phyloP scores from a whole-genome alignment of 2,113 vertebrate species.

The Ctenodactylus gundi region DNA sequence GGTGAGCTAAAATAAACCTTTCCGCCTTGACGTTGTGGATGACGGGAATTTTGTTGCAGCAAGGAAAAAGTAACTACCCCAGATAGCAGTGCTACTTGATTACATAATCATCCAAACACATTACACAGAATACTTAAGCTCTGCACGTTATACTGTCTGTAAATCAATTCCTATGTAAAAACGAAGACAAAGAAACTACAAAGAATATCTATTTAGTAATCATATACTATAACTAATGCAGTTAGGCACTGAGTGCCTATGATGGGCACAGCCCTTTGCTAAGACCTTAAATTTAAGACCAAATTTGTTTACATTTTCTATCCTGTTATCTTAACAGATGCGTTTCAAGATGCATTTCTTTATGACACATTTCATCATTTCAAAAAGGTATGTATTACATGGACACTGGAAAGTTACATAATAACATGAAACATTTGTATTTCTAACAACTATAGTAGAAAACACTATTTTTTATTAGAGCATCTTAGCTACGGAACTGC shows the following conservation, averaged over 20 bases:
- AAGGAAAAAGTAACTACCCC: too few relatives aligned
- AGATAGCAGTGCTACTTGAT: background rate
- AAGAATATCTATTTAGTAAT: background rate
- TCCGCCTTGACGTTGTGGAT: too few relatives aligned
- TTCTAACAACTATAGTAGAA: background rate
- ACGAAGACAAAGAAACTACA: background rate
- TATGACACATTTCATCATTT: background rate
- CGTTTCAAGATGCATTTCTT: background rate
- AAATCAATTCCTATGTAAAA: background rate
- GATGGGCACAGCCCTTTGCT: background rate
- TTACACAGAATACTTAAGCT: background rate
- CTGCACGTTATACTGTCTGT: background rate
- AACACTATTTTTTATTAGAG: background rate
- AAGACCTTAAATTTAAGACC: background rate
- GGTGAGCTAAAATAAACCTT: too few relatives aligned
- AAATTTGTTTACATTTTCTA: background rate
- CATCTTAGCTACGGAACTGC: background rate
- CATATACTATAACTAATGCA: background rate
- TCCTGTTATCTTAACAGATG: background rate
- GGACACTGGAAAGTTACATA: background rate
- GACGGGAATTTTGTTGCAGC: too few relatives aligned
- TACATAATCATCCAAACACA: background rate
- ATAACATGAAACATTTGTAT: background rate
- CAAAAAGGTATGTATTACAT: background rate
- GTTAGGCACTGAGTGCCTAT: background rate